These are phyloP conservation scores for Drosophila repleta DNA, from an alignment of 1,140 invertebrate species.

Conservation along the genomic window DNA sequence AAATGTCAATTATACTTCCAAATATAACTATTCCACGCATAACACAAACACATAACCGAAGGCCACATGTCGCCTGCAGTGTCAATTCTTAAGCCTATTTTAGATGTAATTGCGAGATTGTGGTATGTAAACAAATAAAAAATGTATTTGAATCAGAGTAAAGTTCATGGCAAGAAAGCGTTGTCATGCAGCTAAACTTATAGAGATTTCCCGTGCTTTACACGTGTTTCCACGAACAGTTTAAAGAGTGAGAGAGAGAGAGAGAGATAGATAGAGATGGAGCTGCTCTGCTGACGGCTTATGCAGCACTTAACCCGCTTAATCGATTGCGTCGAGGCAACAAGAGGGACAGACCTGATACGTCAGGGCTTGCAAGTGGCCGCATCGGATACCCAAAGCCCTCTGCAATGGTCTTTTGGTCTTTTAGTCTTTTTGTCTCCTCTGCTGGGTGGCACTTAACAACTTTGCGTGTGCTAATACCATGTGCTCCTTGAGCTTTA, in stretches of 20 bases:
- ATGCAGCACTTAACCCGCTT: conserved; percentile 70
- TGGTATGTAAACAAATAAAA: no score
- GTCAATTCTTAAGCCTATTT: no score
- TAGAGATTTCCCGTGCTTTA: neutral
- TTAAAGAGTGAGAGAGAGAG: neutral
- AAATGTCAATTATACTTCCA: no score
- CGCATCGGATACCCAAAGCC: neutral
- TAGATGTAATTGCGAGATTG: no score
- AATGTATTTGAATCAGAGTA: no score
- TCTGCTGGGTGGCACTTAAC: conserved; percentile 51
- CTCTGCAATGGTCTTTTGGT: conserved; percentile 1
- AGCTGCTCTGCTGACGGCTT: conserved; percentile 30
- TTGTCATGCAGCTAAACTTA: neutral
- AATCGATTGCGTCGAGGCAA: conserved; percentile 53
- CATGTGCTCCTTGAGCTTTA: conserved; percentile 39
- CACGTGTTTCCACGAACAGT: neutral
- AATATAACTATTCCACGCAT: no score
- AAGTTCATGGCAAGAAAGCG: no score
- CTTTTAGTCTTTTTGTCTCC: neutral
- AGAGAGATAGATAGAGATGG: neutral
- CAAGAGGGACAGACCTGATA: conserved; percentile 38
- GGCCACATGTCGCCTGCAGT: no score
- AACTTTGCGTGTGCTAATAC: conserved; percentile 54
- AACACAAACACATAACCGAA: no score
- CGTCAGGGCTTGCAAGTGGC: conserved; percentile 6